Base-by-base conservation (phyloP, 2,888 invertebrate species). In the Willowsia nigromaculata region DNA sequence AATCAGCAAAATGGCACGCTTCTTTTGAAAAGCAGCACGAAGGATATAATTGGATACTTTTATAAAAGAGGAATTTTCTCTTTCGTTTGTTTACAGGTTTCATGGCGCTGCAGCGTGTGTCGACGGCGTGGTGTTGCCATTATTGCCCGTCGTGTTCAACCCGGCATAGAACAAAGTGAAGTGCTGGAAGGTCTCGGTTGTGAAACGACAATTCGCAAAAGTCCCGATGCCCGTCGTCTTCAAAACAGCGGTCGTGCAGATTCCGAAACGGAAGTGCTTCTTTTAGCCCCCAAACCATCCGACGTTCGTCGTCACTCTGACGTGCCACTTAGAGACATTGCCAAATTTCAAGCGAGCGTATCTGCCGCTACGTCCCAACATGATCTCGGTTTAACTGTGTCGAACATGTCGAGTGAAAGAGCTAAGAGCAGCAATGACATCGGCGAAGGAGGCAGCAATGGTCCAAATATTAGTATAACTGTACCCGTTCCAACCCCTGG, bases 51-150 rank as follows among this genome's bases (percentile, higher is more conserved):
- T 65, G 65, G 65, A 65, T 65, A 22, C 2, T 65, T 27, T 30
- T 65, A 33, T 11, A 33, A 27, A 65, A 65, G 15, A n/a, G 7
- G 30, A 65, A 27, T 33, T 33, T 65, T 65, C 4, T 33, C 9
- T 65, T 33, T 0, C 13, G 3, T n/a, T 59, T 59, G 6, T 27
- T 59, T n/a, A 59, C 94, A 96, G 96, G 96, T 95, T 92, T 96
- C 96, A 93, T 98, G 98, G 98, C 96, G 97, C 88, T 98, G 98
- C 94, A 97, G 97, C 92, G 97, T 98, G 22, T 98, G 98, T 94
- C 96, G 97, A 59, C 90, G 93, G 40, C 93, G 94, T n/a, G 92
- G 92, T 30, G 91, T 92, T 25, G 92, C 92, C 59, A 92, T 92
- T 43, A 92, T 92, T 65, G 92, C 92, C 74, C 91, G 92, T 40